Evolutionary conservation across 1,140 invertebrate species (phyloP).

Genomic region (Drosophila mayri): DNA sequence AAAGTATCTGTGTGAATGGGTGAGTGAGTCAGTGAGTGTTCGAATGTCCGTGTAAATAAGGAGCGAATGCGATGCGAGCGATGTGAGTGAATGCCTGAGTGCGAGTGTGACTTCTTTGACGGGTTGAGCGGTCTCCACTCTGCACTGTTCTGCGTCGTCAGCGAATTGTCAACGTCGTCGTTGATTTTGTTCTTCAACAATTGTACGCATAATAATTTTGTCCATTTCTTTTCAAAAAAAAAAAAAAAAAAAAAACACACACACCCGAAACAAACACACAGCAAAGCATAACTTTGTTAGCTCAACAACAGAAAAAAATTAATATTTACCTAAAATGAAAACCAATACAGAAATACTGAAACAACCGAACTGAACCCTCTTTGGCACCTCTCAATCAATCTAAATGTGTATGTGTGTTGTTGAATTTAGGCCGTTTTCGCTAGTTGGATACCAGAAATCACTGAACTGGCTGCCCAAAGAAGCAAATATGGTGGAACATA

Average conservation of each 20-base stretch:
- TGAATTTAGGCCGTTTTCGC: conserved; percentile 96
- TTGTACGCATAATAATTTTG: conserved; percentile 49
- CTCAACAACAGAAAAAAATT: conserved; percentile 28
- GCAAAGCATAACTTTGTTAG: conserved; percentile 23
- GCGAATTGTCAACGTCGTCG: conserved; percentile 41
- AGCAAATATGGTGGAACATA: conserved; percentile 99
- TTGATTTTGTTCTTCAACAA: conserved; percentile 36
- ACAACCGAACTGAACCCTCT: conserved; percentile 25
- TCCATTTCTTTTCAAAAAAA: conserved; percentile 45
- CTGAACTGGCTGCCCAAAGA: conserved; percentile 98
- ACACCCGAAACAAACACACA: conserved; percentile 24
- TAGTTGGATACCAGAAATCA: conserved; percentile 99
- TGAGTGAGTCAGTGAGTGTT: neutral
- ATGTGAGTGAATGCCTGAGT: conserved; percentile 20
- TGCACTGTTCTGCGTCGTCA: conserved; percentile 55
- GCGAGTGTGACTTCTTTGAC: conserved; percentile 17
- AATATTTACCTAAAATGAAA: neutral
- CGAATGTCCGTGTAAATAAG: conserved; percentile 38
- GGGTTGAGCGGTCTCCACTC: conserved; percentile 43
- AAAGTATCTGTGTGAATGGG: conserved; percentile 41
- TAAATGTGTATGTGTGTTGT: conserved; percentile 84
- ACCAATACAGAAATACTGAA: conserved; percentile 21
- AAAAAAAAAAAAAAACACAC: conserved; percentile 13
- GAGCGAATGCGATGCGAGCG: conserved; percentile 17
- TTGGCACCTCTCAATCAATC: conserved; percentile 60